Evolutionary conservation across 2,797 vertebrate genomes (phyloP).

Genomic region (Calcarius lapponicus): DNA sequence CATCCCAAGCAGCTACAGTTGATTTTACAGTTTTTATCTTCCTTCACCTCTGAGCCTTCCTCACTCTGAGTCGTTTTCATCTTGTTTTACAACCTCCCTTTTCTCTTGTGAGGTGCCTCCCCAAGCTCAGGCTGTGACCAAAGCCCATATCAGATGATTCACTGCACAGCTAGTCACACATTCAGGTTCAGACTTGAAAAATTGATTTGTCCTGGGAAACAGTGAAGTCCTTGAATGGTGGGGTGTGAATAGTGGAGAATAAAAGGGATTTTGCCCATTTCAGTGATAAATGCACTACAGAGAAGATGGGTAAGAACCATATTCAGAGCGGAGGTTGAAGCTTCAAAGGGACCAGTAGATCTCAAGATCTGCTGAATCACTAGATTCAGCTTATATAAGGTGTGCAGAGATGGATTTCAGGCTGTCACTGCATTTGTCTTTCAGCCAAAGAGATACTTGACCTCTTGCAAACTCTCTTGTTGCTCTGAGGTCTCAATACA

Average conservation of each 20-base stretch:
- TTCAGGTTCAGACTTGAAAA: not conserved
- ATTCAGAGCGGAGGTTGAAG: not conserved
- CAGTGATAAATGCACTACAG: not conserved
- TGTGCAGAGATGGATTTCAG: not conserved
- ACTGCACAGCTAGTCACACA: not conserved
- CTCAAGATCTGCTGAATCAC: not conserved
- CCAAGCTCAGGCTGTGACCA: not conserved
- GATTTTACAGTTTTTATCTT: not conserved
- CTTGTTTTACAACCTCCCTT: not conserved
- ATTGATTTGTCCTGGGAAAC: not conserved
- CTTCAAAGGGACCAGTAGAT: not conserved
- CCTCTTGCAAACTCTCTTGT: not conserved
- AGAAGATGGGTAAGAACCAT: not conserved
- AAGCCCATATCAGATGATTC: not conserved
- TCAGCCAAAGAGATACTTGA: not conserved
- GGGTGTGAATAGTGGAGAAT: not conserved
- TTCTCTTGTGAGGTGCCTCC: not conserved
- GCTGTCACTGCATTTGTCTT: not conserved
- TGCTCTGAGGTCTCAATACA: not conserved
- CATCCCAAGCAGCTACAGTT: not conserved
- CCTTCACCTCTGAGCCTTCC: not conserved
- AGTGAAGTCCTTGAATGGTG: not conserved
- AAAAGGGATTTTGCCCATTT: not conserved
- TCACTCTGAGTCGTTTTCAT: not conserved
- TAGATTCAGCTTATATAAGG: not conserved